Evolutionary conservation across 2,113 vertebrate genomes (phyloP).

Genomic region (Callocephalon fimbriatum): DNA sequence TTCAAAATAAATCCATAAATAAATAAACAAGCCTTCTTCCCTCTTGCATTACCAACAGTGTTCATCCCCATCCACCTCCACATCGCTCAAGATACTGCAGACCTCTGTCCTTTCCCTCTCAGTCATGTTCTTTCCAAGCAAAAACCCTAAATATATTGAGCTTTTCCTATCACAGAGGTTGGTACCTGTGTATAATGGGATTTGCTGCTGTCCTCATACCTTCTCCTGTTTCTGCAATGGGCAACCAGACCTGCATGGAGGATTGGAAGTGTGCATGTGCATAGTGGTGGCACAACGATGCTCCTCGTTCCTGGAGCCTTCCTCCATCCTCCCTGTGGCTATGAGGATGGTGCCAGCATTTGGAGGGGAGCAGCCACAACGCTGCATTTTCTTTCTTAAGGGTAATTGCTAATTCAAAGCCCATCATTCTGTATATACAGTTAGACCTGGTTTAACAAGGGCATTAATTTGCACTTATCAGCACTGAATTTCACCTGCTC

Average conservation of each 20-base stretch:
- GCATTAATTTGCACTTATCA: background rate
- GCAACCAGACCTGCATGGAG: background rate
- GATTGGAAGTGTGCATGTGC: background rate
- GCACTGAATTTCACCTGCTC: background rate
- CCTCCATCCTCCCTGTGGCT: background rate
- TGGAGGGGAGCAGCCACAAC: background rate
- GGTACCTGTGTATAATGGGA: background rate
- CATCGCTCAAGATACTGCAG: background rate
- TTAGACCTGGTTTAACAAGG: background rate
- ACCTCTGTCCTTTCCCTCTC: background rate
- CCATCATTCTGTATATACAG: background rate
- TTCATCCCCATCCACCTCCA: background rate
- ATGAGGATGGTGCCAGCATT: rapidly evolving
- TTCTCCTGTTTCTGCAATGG: background rate
- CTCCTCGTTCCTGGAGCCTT: background rate
- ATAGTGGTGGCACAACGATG: background rate
- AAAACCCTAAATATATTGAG: background rate
- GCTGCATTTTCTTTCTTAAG: background rate
- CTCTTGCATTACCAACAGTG: background rate
- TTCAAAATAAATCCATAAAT: background rate
- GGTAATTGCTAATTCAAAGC: background rate
- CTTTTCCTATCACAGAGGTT: background rate
- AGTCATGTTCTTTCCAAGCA: background rate
- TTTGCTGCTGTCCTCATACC: background rate
- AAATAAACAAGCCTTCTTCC: background rate